A percentile compares a stretch with the other conserved stretches of the same genome.
Evolutionary conservation across 1,140 invertebrate species (phyloP).

Genomic region (Brachionus plicatilis): DNA sequence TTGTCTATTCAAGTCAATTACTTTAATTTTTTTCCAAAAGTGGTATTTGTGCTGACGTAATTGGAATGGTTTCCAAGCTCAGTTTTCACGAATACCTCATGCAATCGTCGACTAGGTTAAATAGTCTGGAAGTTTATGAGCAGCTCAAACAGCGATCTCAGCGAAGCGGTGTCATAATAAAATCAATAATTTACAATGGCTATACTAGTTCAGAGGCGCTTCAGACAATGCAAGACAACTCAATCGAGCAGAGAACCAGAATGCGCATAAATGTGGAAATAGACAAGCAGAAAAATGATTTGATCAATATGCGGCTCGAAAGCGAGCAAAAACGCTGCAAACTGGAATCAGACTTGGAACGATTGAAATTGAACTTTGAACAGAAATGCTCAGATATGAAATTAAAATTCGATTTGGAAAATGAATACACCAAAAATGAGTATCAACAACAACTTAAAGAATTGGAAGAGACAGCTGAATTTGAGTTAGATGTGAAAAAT

Average conservation of each 20-base stretch:
- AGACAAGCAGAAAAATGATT: slow-evolving; percentile 46
- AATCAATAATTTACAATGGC: slow-evolving; percentile 50
- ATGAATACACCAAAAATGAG: background rate
- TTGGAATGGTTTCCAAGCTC: slow-evolving; percentile 49
- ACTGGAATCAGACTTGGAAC: slow-evolving; percentile 6
- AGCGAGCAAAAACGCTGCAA: slow-evolving; percentile 45
- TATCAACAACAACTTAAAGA: background rate
- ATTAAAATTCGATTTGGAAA: slow-evolving; percentile 9
- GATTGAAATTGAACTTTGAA: background rate
- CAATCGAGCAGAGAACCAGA: slow-evolving; percentile 49
- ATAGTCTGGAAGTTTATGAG: slow-evolving; percentile 45
- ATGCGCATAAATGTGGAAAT: slow-evolving; percentile 47
- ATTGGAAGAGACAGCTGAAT: background rate
- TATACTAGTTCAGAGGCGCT: slow-evolving; percentile 47
- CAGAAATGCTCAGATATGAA: background rate
- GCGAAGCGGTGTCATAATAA: slow-evolving; percentile 46
- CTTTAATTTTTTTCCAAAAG: slow-evolving; percentile 44
- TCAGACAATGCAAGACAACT: slow-evolving; percentile 49
- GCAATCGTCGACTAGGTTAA: slow-evolving; percentile 44
- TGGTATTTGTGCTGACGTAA: slow-evolving; percentile 53
- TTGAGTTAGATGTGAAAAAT: slow-evolving; percentile 41
- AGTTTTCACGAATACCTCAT: slow-evolving; percentile 49
- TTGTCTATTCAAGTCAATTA: background rate
- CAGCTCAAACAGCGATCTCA: slow-evolving; percentile 46
- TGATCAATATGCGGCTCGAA: slow-evolving; percentile 44